Conservation (phyloP, 2,797 vertebrate species). For the Carapus acus region DNA sequence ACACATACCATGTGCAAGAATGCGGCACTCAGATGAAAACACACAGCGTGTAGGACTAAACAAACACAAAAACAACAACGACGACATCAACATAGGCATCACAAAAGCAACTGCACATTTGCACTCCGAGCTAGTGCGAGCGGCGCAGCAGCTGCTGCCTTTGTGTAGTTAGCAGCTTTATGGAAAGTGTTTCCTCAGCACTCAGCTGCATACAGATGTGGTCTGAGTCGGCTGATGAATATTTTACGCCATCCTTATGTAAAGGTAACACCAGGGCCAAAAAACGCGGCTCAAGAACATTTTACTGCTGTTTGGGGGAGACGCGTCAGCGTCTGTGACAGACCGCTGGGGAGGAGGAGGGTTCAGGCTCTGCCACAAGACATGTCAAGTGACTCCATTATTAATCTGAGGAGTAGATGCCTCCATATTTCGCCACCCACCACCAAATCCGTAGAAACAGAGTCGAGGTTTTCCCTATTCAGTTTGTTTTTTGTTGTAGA, state of each 20-base stretch:
- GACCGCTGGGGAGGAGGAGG: conserved; percentile 47
- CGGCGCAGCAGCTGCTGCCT: conserved; percentile 18
- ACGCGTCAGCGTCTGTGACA: conserved; percentile 44
- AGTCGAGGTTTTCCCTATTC: no score
- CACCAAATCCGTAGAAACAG: background rate
- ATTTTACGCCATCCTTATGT: conserved; percentile 68
- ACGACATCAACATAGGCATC: conserved; percentile 2
- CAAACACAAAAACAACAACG: conserved; percentile 14
- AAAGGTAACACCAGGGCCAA: conserved; percentile 53
- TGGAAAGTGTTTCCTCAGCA: conserved; percentile 67
- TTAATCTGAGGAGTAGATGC: conserved; percentile 52
- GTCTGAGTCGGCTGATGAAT: conserved; percentile 66
- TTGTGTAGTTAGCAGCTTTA: conserved; percentile 56
- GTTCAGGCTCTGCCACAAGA: conserved; percentile 49
- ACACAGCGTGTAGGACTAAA: conserved; percentile 10
- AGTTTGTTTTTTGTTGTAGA: no score
- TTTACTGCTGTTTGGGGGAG: conserved; percentile 34
- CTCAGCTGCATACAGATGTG: conserved; percentile 62
- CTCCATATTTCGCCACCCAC: conserved; percentile 32
- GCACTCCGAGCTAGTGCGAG: conserved; percentile 34
- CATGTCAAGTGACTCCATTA: conserved; percentile 55
- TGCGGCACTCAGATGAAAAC: conserved; percentile 16
- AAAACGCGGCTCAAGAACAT: conserved; percentile 49
- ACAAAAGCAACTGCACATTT: conserved; percentile 48
- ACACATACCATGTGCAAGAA: background rate